A percentile compares a stretch with the other conserved stretches of the same genome.
Conservation (phyloP, 2,113 vertebrate species). For the Sylvilagus bachmani region DNA sequence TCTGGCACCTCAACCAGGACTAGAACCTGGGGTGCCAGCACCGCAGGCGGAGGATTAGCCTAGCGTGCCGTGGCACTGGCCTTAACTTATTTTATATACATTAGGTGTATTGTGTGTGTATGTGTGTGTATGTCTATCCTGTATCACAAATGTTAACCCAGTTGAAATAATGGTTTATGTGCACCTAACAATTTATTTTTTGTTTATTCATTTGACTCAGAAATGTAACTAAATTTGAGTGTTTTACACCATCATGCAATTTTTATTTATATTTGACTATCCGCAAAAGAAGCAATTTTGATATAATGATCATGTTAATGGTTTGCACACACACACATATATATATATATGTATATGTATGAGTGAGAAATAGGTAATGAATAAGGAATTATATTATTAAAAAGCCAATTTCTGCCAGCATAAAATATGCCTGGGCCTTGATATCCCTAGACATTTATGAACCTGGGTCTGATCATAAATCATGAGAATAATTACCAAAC, state of each 20-base stretch:
- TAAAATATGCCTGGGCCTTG: neutral
- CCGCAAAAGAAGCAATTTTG: neutral
- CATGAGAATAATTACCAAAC: conserved; percentile 17
- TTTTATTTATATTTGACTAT: neutral
- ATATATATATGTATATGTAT: neutral
- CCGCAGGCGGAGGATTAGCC: no score
- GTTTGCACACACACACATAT: neutral
- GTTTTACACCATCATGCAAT: neutral
- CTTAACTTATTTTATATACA: neutral
- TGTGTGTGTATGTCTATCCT: neutral
- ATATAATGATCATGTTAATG: neutral
- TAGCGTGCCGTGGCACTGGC: neutral
- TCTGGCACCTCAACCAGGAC: no score
- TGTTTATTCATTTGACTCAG: neutral
- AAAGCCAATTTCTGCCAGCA: neutral
- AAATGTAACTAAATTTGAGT: neutral
- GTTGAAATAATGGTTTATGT: neutral
- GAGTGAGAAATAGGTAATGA: conserved; percentile 19
- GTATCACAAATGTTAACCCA: neutral
- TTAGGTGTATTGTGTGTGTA: neutral
- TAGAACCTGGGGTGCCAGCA: no score
- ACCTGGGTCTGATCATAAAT: conserved; percentile 38
- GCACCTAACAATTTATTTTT: neutral
- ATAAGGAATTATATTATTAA: conserved; percentile 24
- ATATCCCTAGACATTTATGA: neutral